Conservation (phyloP, 1,140 invertebrate genomes). For the Philotrypesis tridentata region DNA sequence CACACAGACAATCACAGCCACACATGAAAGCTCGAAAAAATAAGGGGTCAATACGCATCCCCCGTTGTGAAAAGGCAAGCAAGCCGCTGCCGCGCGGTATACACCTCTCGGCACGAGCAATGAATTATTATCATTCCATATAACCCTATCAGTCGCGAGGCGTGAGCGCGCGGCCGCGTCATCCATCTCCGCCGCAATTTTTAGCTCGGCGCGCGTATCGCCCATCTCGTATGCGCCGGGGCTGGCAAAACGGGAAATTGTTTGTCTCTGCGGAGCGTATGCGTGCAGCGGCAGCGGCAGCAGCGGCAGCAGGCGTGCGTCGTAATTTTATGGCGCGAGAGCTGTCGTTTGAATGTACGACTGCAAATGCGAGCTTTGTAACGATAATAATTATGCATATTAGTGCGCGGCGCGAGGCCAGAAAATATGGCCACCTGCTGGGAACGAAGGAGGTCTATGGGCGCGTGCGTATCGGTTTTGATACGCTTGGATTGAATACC, state of each 20-base stretch:
- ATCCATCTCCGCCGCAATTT: background rate
- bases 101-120: background rate
- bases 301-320: background rate
- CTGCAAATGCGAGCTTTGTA: conserved; percentile 7
- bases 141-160: background rate
- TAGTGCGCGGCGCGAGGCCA: background rate
- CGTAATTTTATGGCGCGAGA: conserved; percentile 28
- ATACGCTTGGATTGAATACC: background rate
- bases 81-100: no score
- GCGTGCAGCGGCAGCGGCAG: background rate
- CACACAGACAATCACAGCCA: no score
- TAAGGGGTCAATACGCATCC: no score
- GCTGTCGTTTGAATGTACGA: conserved; percentile 20
- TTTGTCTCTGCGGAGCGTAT: conserved; percentile 3
- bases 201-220: background rate
- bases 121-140: background rate
- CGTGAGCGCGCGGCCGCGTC: background rate
- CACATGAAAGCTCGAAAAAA: no score
- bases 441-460: no score
- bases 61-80: no score
- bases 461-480: background rate
- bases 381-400: conserved; percentile 20
- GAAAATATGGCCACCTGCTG: background rate
- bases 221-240: background rate
- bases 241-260: background rate